A percentile compares a stretch with the other conserved stretches of the same genome.
phyloP scores from a whole-genome alignment of 2,797 vertebrate genomes.

The Tadarida brasiliensis region DNA sequence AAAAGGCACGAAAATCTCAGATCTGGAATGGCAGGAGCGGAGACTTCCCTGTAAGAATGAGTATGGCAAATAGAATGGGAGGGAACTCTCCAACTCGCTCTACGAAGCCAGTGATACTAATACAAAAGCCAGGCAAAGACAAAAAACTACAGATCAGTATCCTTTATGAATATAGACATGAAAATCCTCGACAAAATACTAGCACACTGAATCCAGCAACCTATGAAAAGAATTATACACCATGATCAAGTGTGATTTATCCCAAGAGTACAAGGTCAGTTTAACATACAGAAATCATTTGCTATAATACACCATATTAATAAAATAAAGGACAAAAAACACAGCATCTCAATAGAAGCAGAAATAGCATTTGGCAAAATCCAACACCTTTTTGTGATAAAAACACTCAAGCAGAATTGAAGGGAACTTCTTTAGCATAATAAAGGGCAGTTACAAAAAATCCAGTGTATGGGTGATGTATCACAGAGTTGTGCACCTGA shows the following conservation, averaged over 20 bases:
- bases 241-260: not conserved
- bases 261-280: conserved; percentile 8
- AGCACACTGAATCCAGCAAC: not conserved
- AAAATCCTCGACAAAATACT: conserved; percentile 1
- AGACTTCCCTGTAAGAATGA: not conserved
- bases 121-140: not conserved
- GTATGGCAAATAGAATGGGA: not conserved
- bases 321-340: not conserved
- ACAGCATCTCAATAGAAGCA: not conserved
- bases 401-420: not conserved
- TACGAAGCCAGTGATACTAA: not conserved
- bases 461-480: not conserved
- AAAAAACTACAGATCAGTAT: not conserved
- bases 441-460: conserved; percentile 6
- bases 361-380: not conserved
- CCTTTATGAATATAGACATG: not conserved
- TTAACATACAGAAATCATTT: conserved; percentile 42
- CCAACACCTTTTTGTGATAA: not conserved
- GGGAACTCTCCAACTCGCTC: not conserved
- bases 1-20: not conserved
- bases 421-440: not conserved
- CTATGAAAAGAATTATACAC: not conserved
- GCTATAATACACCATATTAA: not conserved
- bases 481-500: not conserved
- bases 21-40: not conserved